phyloP scores from a whole-genome alignment of 1,140 invertebrate genomes.

The Pseudomyrmex pallidus region DNA sequence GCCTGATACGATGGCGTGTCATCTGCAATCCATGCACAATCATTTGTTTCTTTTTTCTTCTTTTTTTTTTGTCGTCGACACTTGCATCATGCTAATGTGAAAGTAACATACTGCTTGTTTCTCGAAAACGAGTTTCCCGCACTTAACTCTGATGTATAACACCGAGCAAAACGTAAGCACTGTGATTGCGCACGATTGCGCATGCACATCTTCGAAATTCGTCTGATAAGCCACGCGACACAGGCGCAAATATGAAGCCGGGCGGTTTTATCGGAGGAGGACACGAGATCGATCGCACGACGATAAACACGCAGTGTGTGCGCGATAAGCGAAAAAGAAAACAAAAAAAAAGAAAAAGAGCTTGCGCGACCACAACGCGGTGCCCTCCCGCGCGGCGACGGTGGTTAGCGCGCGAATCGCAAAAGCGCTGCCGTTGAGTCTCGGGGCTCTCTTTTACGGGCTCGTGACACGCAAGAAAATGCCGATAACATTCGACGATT shows the following conservation, averaged over 20 bases:
- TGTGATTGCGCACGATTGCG: neutral
- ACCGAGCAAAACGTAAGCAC: no score
- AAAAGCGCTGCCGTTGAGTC: constrained; percentile 59
- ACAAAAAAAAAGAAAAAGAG: constrained; percentile 49
- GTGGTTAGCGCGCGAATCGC: constrained; percentile 69
- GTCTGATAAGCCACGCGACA: constrained; percentile 53
- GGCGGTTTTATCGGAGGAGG: neutral
- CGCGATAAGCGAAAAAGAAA: no score
- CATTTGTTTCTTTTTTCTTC: neutral
- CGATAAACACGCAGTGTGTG: constrained; percentile 54
- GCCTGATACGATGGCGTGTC: constrained; percentile 58
- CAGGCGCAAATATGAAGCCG: constrained; percentile 9
- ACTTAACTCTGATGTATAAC: no score
- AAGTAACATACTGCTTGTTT: neutral
- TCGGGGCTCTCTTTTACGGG: constrained; percentile 45
- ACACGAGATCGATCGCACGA: constrained; percentile 59
- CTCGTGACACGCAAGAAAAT: constrained; percentile 64
- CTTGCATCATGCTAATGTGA: neutral
- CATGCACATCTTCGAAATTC: neutral
- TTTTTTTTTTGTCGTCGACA: neutral
- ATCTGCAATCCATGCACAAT: constrained; percentile 36
- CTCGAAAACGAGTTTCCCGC: neutral
- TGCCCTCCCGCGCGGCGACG: constrained; percentile 7
- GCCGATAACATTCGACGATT: constrained; percentile 56
- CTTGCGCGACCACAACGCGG: constrained; percentile 50